Evolutionary conservation across 2,797 vertebrate species (phyloP), one percentile per base, ranked within the genome.

Genomic region (Poeciliopsis gracilis): DNA sequence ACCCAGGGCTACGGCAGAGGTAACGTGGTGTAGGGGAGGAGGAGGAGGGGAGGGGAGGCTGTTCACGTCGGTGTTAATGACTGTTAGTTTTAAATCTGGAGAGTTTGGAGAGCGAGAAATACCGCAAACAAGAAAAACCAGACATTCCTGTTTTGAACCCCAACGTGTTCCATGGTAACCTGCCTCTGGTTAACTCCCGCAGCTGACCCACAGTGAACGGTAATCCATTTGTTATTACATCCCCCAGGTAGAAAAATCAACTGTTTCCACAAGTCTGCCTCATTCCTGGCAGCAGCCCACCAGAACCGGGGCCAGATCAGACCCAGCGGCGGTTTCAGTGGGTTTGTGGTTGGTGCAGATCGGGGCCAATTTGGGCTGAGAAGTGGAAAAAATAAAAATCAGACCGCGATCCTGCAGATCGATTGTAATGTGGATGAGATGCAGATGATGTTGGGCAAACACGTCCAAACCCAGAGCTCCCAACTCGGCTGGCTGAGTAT

Each of bases 1-100:
- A 99, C 98, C 10, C 98, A 99, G 84, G 97, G 98, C 77, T 98
- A 99, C 82, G 97, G 97, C 87, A 95, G 97, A 94, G 97, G 98
- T 98, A 95, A 96, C 1, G 36, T 72, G 47, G 36, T 6, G 4
- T 1, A 4, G 28, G 46, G n/a, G 46, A 4, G 28, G 46, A 15
- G 46, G 12, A 23, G 23, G 13, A 6, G 36, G 9, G 30, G 30
- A 30, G 30, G 38, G 20, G 23, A n/a, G 36, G 9, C 5, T 18
- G 45, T 9, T 9, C 15, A 20, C 28, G 2, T 45, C 12, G 0
- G 45, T 71, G 41, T 36, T 63, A 63, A 20, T 38, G 16, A 63
- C 30, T 36, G 8, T 36, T 36, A 20, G 61, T 36, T 63, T 36
- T 20, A 7, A 20, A 76, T 3, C 71, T 51, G 38, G 70, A 73